Conservation (phyloP, 2,888 invertebrate genomes). For the Brachylomia viminalis region DNA sequence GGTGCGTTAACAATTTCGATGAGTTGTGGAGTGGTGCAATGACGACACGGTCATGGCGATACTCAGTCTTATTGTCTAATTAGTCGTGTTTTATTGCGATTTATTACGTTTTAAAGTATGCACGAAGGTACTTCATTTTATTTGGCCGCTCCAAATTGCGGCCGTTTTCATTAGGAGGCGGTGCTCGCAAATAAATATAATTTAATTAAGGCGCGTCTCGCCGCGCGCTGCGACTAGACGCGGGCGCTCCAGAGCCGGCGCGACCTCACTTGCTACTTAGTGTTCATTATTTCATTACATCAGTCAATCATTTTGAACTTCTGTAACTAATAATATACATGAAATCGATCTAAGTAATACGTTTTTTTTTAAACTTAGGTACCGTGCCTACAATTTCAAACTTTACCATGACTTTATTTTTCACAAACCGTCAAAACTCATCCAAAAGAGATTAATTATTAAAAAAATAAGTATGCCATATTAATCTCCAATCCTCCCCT, state of each 20-base stretch:
- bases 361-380: too few species aligned
- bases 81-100: slow-evolving; percentile 80
- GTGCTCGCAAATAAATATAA: slow-evolving; percentile 80
- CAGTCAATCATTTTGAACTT: background rate
- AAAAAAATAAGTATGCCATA: too few species aligned
- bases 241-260: background rate
- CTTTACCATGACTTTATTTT: too few species aligned
- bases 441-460: too few species aligned
- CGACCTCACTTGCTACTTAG: slow-evolving; percentile 12
- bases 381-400: too few species aligned
- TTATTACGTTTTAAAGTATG: slow-evolving; percentile 84
- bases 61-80: slow-evolving; percentile 79
- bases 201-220: slow-evolving; percentile 74
- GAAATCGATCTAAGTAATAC: too few species aligned
- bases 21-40: background rate
- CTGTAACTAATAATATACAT: background rate
- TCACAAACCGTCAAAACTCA: too few species aligned
- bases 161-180: slow-evolving; percentile 80
- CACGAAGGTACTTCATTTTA: slow-evolving; percentile 77
- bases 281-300: too few species aligned
- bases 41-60: slow-evolving; percentile 9
- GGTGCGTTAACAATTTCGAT: background rate
- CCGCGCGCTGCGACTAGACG: slow-evolving; percentile 42
- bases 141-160: slow-evolving; percentile 73
- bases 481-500: background rate